phyloP scores from a whole-genome alignment of 1,140 invertebrate genomes.

The Cheumatopsyche charites region DNA sequence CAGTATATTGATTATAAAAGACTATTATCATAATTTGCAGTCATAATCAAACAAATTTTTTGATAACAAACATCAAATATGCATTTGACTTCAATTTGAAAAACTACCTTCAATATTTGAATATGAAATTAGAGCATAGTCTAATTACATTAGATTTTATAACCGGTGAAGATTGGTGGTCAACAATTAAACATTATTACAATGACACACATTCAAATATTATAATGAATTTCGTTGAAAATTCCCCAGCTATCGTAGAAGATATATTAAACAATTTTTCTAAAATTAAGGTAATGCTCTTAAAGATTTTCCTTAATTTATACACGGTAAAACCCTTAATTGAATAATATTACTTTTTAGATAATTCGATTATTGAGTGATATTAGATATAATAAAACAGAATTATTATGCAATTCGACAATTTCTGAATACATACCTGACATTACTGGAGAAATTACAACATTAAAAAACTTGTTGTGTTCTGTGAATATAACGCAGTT shows the following conservation, averaged over 20 bases:
- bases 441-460: constrained; percentile 49
- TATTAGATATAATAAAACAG: constrained; percentile 53
- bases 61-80: constrained; percentile 43
- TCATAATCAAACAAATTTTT: constrained; percentile 8
- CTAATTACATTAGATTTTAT: constrained; percentile 53
- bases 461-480: constrained; percentile 52
- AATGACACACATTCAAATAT: constrained; percentile 50
- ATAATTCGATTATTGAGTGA: constrained; percentile 56
- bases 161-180: constrained; percentile 57
- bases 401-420: constrained; percentile 53
- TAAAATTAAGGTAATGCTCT: constrained; percentile 53
- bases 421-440: constrained; percentile 57
- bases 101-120: constrained; percentile 56
- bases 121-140: constrained; percentile 53
- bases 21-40: too few relatives aligned
- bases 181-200: constrained; percentile 51
- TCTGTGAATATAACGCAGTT: constrained; percentile 48
- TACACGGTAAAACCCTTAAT: too few relatives aligned
- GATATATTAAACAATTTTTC: constrained; percentile 55
- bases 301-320: too few relatives aligned
- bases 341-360: constrained; percentile 48
- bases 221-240: constrained; percentile 53
- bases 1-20: too few relatives aligned
- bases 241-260: constrained; percentile 53
- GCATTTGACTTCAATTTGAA: constrained; percentile 54